A percentile compares a stretch with the other conserved stretches of the same genome.
Evolutionary conservation across 1,140 invertebrate species (phyloP).

Genomic region (Eurosta solidaginis): DNA sequence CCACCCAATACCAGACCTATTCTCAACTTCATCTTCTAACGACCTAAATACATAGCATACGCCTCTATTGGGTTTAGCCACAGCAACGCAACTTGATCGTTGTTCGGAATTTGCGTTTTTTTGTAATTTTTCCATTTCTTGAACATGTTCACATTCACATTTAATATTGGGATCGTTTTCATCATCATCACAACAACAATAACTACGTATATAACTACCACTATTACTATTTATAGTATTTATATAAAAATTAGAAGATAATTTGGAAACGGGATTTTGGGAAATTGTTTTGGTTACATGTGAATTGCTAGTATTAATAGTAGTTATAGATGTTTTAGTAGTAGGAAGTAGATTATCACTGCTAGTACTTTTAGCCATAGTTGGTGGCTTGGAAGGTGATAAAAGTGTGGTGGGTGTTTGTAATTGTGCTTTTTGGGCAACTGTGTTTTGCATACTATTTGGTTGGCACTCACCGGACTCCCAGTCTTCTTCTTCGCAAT

Average conservation of each 20-base stretch:
- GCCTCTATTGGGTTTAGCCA: not conserved
- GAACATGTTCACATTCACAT: conserved; percentile 8
- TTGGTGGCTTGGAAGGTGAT: not conserved
- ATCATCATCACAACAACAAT: conserved; percentile 32
- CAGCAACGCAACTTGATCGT: not conserved
- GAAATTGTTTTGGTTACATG: conserved; percentile 8
- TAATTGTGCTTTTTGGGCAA: conserved; percentile 37
- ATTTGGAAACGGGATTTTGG: conserved; percentile 30
- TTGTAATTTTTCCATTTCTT: not conserved
- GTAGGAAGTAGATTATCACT: not conserved
- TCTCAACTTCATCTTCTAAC: not conserved
- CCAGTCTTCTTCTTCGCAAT: conserved; percentile 65
- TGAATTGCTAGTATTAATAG: conserved; percentile 37
- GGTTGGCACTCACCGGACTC: conserved; percentile 71
- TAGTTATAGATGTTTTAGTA: conserved; percentile 27
- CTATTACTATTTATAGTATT: conserved; percentile 37
- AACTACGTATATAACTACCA: conserved; percentile 35
- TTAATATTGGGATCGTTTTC: conserved; percentile 27
- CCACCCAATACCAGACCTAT: conserved; percentile 7
- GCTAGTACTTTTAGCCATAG: conserved; percentile 14
- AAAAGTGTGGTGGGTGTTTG: conserved; percentile 31
- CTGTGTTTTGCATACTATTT: conserved; percentile 35
- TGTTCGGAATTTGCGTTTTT: not conserved
- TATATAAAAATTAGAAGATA: conserved; percentile 31
- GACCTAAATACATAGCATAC: not conserved